Base-by-base conservation (phyloP, 2,888 invertebrate species). In the Xanthostigma xanthostigma region DNA sequence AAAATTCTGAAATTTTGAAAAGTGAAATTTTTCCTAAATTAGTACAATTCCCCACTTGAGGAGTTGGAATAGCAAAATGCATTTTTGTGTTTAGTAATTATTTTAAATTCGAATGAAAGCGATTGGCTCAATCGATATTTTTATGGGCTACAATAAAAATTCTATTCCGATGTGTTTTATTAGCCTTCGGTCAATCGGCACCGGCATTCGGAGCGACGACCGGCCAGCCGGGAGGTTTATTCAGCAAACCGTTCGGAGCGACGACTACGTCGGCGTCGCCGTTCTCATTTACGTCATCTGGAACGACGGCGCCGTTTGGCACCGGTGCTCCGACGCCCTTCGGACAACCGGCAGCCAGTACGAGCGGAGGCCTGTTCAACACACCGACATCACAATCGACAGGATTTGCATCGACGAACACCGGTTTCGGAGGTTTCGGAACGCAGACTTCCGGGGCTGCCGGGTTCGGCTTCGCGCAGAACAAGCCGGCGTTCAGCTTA, bases 161-260 rank as follows among this genome's bases (percentile, higher is more conserved):
- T 3, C 27, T 6, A 5, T 27, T 27, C 27, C 6, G 6, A 27
- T 6, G 6, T 27, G 6, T 27, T 27, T 27, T 5, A 3, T 5
- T 27, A 27, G 27, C 27, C 27, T 27, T 27, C 27, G 27, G 27
- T 27, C 27, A 27, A 6, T 27, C 70, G 58, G 71, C 75, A 1
- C 74, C 76, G 0, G 64, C 81, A 8, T 85, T 85, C 58, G 82
- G 82, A 0, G 80, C 79, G 57, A 59, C 70, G 0, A 73, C 73
- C 58, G 70, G 72, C 17, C 70, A 67, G 12, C 63, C 73, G 1
- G 66, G 64, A 1, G 60, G 65, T 9, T 37, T 52, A 38, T 50
- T 53, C 47, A 47, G 50, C 27, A 27, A 27, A 27, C 27, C 27
- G 27, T 27, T 27, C 27, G 27, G 27, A 17, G 64, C 66, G 43